phyloP scores from a whole-genome alignment of 2,797 vertebrate genomes.

The Bradypodion pumilum region DNA sequence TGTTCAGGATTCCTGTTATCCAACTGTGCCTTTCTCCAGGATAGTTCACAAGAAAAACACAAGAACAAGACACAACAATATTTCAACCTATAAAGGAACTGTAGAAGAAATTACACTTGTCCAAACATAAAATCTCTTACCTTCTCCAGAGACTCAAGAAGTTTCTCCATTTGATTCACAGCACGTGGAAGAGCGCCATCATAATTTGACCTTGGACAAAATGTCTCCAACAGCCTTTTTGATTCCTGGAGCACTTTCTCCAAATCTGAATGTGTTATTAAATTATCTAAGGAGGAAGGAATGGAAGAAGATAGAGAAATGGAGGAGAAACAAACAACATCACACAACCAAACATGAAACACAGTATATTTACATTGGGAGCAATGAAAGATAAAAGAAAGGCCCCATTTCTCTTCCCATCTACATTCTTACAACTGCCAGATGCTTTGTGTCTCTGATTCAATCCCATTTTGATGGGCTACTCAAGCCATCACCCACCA shows the following conservation, averaged over 20 bases:
- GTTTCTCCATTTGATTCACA: constrained; percentile 68
- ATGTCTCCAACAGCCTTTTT: constrained; percentile 73
- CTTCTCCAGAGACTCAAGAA: constrained; percentile 64
- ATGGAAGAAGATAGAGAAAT: constrained; percentile 27
- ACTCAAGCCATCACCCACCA: not conserved
- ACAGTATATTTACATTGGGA: not conserved
- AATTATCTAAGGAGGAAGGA: constrained; percentile 58
- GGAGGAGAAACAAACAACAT: not conserved
- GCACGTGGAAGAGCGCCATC: constrained; percentile 72
- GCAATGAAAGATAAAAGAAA: not conserved
- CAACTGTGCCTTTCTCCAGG: not conserved
- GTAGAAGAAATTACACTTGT: not conserved
- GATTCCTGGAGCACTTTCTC: constrained; percentile 71
- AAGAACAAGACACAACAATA: not conserved
- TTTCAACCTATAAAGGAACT: not conserved
- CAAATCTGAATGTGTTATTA: constrained; percentile 57
- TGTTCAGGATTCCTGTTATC: not conserved
- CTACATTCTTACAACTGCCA: not conserved
- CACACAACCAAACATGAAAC: not conserved
- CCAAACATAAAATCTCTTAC: constrained; percentile 56
- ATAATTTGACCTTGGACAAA: constrained; percentile 78
- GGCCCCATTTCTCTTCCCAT: too few species aligned
- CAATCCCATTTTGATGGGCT: not conserved
- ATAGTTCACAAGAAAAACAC: not conserved
- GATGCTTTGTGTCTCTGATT: not conserved